Conservation (phyloP, 2,888 invertebrate species). For the Drepanosiphum platanoidis region DNA sequence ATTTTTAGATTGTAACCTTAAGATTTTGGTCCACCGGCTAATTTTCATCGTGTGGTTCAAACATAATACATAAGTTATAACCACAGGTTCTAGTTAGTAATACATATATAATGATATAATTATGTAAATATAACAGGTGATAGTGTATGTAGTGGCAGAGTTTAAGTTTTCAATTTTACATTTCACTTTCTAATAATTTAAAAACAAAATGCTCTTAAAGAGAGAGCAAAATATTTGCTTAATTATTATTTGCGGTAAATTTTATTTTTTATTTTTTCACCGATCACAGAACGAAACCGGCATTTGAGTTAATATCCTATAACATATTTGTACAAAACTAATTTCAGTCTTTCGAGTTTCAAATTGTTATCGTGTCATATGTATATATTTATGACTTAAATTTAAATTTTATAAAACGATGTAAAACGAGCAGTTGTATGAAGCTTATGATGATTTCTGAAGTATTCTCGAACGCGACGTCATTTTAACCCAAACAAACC, state of each 20-base stretch:
- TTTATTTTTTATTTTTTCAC: not conserved
- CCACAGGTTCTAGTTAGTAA: constrained; percentile 21
- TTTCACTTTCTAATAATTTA: constrained; percentile 39
- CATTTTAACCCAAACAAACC: too few species aligned
- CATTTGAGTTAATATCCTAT: not conserved
- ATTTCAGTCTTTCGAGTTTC: not conserved
- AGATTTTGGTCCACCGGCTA: not conserved
- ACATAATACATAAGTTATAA: not conserved
- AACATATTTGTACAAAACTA: not conserved
- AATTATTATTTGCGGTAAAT: not conserved
- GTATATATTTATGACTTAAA: too few species aligned
- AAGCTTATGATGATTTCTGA: not conserved
- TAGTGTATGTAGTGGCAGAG: not conserved
- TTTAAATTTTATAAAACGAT: too few species aligned
- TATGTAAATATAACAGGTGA: constrained; percentile 2
- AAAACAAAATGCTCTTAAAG: not conserved
- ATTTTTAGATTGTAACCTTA: constrained; percentile 23
- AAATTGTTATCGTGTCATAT: not conserved
- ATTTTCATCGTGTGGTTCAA: constrained; percentile 4
- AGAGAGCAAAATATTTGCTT: not conserved
- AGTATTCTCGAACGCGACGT: too few species aligned
- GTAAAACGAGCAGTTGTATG: too few species aligned
- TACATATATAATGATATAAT: not conserved
- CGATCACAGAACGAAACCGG: not conserved
- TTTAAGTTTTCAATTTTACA: constrained; percentile 25